Evolutionary conservation across 2,113 vertebrate genomes (phyloP).

Genomic region (Lepisosteus oculatus): DNA sequence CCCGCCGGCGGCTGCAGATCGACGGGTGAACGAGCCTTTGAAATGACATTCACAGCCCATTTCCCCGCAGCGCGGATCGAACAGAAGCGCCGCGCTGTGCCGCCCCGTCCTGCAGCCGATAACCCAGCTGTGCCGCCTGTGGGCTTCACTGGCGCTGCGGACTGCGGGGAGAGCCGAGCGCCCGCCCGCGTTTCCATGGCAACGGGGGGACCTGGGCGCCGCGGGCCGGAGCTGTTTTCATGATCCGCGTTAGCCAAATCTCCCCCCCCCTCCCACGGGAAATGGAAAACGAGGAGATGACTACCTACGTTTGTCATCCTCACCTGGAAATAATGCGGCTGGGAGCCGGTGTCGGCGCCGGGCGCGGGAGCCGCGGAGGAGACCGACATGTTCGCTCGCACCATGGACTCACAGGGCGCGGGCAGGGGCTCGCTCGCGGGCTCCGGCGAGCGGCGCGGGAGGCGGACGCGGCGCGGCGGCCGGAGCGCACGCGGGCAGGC

Average conservation of each 20-base stretch:
- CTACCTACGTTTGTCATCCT: conserved; percentile 21
- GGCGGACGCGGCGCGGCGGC: conserved; percentile 31
- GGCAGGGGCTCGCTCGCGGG: conserved; percentile 48
- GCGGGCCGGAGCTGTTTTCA: too few species aligned
- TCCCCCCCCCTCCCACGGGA: too few species aligned
- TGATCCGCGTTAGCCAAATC: too few species aligned
- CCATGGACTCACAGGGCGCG: conserved; percentile 65
- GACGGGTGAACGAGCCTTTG: neutral
- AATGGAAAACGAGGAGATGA: too few species aligned
- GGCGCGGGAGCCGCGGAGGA: conserved; percentile 68
- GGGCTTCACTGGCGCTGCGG: too few species aligned
- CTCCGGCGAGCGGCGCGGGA: conserved; percentile 51
- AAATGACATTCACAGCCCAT: conserved; percentile 11
- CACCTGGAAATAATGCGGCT: conserved; percentile 75
- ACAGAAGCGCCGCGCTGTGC: too few species aligned
- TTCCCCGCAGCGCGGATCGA: too few species aligned
- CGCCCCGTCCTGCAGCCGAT: too few species aligned
- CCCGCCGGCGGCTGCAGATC: conserved; percentile 27
- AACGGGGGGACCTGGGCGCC: too few species aligned
- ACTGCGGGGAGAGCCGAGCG: too few species aligned
- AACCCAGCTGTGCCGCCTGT: too few species aligned
- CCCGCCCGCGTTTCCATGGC: too few species aligned
- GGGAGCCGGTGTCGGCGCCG: conserved; percentile 63
- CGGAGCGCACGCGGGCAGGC: conserved; percentile 45
- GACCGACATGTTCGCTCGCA: conserved; percentile 75